Evolutionary conservation across 2,797 vertebrate genomes (phyloP), one percentile per base, ranked within the genome.

Genomic region (Oophaga sylvatica): DNA sequence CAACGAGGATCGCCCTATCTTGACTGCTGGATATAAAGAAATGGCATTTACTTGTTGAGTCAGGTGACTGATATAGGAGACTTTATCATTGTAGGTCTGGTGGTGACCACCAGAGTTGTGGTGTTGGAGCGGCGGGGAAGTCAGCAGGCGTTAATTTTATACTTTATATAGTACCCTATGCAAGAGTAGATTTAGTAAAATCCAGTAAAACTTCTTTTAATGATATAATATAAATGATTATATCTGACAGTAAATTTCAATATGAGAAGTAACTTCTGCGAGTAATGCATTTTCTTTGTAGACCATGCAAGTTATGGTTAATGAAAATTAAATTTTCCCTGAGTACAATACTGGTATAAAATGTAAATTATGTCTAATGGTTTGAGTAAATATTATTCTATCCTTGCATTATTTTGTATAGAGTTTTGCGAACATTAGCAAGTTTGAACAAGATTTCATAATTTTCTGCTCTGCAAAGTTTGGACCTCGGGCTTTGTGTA

Each of bases 381-480:
- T 85, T 85, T 82, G 60, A 17, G 62, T 65, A 67, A 76, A 82
- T 78, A 70, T 68, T 85, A 82, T 86, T 81, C 41, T 85, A 81
- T 68, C 35, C 26, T 0, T 35, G 71, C 60, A 68, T 85, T 78
- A 67, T 85, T 81, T 45, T 45, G 62, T 76, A 77, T n/a, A 41
- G 71, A 70, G 53, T 59, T 10, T n/a, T 81, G 78, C 48, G 67
- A 31, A 29, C 29, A 53, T 86, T 83, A 68, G 79, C 83, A 82
- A 75, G 84, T 70, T 84, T 88, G 19, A 87, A 87, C 35, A 68
- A 70, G 83, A 79, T 88, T 68, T 77, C 29, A 71, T 79, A 20
- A 89, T 89, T 89, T 86, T 81, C 62, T 86, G 84, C 84, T 86
- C 83, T 86, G 71, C 83, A 89, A 89, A 86, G 31, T 89, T 57